Percentiles rank a stretch among this genome's conserved stretches.
Conservation (phyloP, 1,140 invertebrate genomes). For the Zaprionus taronus region DNA sequence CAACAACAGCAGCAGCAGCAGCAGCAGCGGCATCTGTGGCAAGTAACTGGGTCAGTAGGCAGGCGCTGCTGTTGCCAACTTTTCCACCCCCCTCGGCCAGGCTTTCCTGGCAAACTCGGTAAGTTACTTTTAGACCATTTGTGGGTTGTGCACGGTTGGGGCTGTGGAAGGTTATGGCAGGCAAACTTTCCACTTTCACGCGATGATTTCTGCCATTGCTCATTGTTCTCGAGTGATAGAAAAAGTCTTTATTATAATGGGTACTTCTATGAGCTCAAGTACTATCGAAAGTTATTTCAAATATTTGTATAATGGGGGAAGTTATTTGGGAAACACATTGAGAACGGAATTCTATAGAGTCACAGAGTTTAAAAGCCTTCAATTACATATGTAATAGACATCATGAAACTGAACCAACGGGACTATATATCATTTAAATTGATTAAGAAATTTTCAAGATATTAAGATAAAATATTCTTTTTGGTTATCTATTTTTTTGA, state of each 20-base stretch:
- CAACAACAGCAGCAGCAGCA: background rate
- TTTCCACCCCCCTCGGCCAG: constrained; percentile 20
- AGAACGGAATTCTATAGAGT: no score
- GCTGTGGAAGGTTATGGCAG: background rate
- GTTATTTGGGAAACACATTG: background rate
- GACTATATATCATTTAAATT: no score
- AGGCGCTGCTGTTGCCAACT: constrained; percentile 30
- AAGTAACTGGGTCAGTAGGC: constrained; percentile 50
- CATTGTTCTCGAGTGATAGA: background rate
- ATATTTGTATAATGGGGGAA: background rate
- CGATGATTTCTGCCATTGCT: constrained; percentile 2
- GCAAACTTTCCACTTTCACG: constrained; percentile 27
- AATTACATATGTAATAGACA: no score
- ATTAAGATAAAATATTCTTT: no score
- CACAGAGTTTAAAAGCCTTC: no score
- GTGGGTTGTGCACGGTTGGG: background rate
- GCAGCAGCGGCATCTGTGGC: background rate
- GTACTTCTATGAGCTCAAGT: background rate
- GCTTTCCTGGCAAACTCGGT: constrained; percentile 32
- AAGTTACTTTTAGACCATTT: constrained; percentile 42
- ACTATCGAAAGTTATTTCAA: background rate
- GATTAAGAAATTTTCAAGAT: no score
- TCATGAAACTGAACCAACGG: no score
- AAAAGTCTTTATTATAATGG: constrained; percentile 1
- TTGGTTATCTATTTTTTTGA: no score